Conservation (phyloP, 2,797 vertebrate genomes). For the Cirrhinus mrigala region DNA sequence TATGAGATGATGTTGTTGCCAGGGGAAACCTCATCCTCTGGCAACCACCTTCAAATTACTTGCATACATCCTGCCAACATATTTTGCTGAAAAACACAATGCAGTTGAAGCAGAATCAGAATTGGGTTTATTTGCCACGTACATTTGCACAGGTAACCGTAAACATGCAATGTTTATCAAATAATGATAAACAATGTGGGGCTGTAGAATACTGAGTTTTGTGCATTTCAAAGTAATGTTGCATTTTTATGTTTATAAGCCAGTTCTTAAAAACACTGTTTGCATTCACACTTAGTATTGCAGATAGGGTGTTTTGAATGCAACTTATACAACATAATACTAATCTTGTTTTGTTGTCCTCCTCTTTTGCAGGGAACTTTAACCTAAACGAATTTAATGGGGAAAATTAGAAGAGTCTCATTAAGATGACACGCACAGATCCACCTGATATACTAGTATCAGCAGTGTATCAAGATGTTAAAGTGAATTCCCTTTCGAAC, state of each 20-base stretch:
- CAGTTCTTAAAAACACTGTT: background rate
- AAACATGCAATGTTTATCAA: background rate
- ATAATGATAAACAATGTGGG: background rate
- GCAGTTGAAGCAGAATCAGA: constrained; percentile 21
- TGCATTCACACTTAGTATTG: background rate
- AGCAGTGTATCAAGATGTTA: constrained; percentile 92
- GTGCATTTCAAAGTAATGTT: background rate
- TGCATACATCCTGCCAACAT: constrained; percentile 16
- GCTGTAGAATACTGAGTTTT: background rate
- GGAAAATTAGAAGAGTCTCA: constrained; percentile 81
- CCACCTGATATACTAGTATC: constrained; percentile 94
- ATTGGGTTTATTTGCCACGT: background rate
- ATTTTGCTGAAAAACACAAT: constrained; percentile 24
- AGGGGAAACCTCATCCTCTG: constrained; percentile 51
- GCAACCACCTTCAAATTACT: constrained; percentile 41
- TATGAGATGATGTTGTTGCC: constrained; percentile 43
- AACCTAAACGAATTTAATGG: constrained; percentile 85
- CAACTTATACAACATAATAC: constrained; percentile 41
- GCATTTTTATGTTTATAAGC: background rate
- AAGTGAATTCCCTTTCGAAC: constrained; percentile 83
- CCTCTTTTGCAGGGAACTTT: constrained; percentile 69
- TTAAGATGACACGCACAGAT: constrained; percentile 99
- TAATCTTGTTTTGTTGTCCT: constrained; percentile 54
- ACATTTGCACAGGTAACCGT: background rate
- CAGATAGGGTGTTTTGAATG: background rate